Base-by-base conservation (phyloP, 2,113 vertebrate genomes). In the Opisthocomus hoazin region DNA sequence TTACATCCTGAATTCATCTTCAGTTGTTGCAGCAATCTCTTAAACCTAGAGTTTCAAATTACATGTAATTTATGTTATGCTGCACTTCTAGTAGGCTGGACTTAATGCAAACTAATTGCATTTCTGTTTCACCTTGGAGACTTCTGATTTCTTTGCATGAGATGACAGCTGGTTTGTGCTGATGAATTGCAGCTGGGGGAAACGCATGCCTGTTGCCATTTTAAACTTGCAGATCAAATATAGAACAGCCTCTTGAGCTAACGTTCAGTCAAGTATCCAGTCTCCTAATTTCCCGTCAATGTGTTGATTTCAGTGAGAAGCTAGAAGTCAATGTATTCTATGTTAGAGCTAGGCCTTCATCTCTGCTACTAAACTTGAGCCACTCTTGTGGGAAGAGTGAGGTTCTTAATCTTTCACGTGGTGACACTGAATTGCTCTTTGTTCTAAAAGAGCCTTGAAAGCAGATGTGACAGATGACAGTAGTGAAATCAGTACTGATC, bases 141-240 rank as follows among this genome's bases (percentile, higher is more conserved):
- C 65, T 95, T 89, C 50, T 85, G 85, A 91, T 96, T 96, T 96
- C 94, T 93, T 91, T 91, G 94, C 93, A 79, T 88, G 93, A 95
- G 93, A 85, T 94, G 96, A 94, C 95, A 97, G 95, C 97, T 97
- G 96, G 48, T 97, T 95, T 91, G 93, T 81, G 91, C 77, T 95
- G 94, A 97, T 97, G 97, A 94, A 97, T 93, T 91, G 94, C 95
- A 97, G 95, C 96, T 93, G 93, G 87, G 97, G 94, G 95, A 94
- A 95, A 71, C 27, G 51, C 3, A 60, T 96, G 89, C 95, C 91
- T 94, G 90, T 95, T 96, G 90, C 95, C 95, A 92, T 96, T 96
- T 95, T 92, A 94, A 93, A 91, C 89, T 96, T 76, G 89, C 84
- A 87, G 91, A 92, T 94, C 95, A 95, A 85, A 95, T 95, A 91